Evolutionary conservation across 2,888 invertebrate species (phyloP).

Genomic region (Pheosia tremula): DNA sequence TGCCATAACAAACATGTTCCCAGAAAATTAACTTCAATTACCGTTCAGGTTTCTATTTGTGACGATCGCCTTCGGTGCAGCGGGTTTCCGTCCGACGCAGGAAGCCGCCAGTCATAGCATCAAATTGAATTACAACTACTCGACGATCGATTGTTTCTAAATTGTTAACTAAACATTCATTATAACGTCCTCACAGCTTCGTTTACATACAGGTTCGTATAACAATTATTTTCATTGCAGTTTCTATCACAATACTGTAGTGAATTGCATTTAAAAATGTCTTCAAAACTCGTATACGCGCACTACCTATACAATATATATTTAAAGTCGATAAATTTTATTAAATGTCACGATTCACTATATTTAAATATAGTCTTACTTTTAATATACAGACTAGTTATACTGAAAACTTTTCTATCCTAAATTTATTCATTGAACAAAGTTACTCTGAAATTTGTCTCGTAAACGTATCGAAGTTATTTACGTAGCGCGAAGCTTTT

Average conservation of each 20-base stretch:
- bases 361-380: not conserved
- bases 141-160: slow-evolving; percentile 53
- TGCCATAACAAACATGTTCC: slow-evolving; percentile 45
- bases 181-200: slow-evolving; percentile 40
- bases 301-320: not conserved
- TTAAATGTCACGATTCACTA: slow-evolving; percentile 14
- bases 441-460: slow-evolving; percentile 5
- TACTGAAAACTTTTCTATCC: not conserved
- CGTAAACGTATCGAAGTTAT: slow-evolving; percentile 64
- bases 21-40: slow-evolving; percentile 57
- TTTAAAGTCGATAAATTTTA: slow-evolving; percentile 2
- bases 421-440: not conserved
- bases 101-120: slow-evolving; percentile 69
- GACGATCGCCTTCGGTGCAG: slow-evolving; percentile 52
- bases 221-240: not conserved
- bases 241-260: not conserved
- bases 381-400: not conserved
- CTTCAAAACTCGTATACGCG: not conserved
- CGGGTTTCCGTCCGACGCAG: slow-evolving; percentile 63
- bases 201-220: slow-evolving; percentile 1
- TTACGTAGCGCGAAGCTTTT: slow-evolving; percentile 59
- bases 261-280: not conserved
- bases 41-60: slow-evolving; percentile 69
- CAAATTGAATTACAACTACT: slow-evolving; percentile 50
- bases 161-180: slow-evolving; percentile 46